A percentile compares a stretch with the other conserved stretches of the same genome.
Evolutionary conservation across 2,797 vertebrate genomes (phyloP).

Genomic region (Alca torda): DNA sequence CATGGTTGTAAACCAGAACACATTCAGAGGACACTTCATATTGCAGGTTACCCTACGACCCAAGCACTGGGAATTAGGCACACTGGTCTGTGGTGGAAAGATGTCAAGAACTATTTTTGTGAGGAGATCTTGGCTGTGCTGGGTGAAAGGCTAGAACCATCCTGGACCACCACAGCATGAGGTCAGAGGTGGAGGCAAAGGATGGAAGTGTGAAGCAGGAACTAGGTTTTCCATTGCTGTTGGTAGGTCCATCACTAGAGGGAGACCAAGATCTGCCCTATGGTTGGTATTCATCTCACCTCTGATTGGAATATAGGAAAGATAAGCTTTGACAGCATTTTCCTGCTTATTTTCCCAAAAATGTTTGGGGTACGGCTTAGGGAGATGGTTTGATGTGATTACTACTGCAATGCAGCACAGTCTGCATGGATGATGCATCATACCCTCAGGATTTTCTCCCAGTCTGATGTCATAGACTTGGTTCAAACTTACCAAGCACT

Average conservation of each 20-base stretch:
- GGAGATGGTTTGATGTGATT: neutral
- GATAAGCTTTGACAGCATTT: neutral
- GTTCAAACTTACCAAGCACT: neutral
- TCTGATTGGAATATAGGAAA: neutral
- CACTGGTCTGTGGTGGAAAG: neutral
- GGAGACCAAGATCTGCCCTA: conserved; percentile 32
- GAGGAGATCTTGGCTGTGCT: neutral
- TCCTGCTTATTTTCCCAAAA: neutral
- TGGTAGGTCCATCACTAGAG: conserved; percentile 39
- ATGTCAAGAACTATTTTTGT: neutral
- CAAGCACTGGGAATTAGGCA: neutral
- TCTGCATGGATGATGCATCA: neutral
- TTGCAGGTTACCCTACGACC: neutral
- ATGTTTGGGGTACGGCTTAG: neutral
- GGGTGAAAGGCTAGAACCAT: neutral
- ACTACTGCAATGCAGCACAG: neutral
- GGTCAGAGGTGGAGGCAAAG: accelerated
- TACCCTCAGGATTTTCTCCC: neutral
- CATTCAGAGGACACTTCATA: neutral
- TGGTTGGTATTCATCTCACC: neutral
- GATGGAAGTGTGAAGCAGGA: neutral
- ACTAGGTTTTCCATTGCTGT: neutral
- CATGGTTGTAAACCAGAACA: accelerated
- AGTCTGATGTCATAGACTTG: neutral
- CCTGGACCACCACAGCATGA: neutral